Base-by-base conservation (phyloP, 2,888 invertebrate genomes). In the Phortica okadai region DNA sequence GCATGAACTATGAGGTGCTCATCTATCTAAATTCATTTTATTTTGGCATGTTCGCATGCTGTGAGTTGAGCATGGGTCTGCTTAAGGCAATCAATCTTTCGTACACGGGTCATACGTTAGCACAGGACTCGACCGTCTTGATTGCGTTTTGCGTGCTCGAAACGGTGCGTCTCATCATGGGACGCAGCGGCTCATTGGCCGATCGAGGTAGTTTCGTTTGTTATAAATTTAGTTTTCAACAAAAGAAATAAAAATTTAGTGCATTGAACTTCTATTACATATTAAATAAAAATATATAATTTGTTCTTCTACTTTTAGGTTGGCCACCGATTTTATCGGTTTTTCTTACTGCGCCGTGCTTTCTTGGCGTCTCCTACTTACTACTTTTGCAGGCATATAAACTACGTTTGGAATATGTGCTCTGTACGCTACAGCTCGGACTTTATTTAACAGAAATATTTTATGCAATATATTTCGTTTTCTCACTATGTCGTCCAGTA, bases 361-460 rank as follows among this genome's bases (percentile, higher is more conserved):
- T 96, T 45, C 91, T 96, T 74, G 97, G 96, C 64, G 95, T 97
- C 8, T 93, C 97, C 80, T 98, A 98, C 92, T 94, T 98, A 88
- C 93, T 98, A 66, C 92, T 97, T 74, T 96, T 97, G 94, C 98
- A 98, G 92, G 96, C 96, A 64, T 96, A 97, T 91, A 96, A 97
- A 72, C 93, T 98, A 66, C 93, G 96, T 80, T 92, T 97, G 79
- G 98, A 98, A 92, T 95, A 97, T 85, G 96, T 98, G 83, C 94
- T 98, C 88, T 95, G 96, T 90, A 95, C 95, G 64, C 95, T 98
- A 84, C 96, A 97, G 93, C 92, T 98, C 72, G 94, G 94, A 83
- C 94, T 98, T 88, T 95, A 97, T 88, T 93, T 94, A 8, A 92
- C 97, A 72, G 90, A 91, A 86, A 80, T 91, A 82, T 91, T 90